A percentile compares a stretch with the other conserved stretches of the same genome.
Evolutionary conservation across 2,113 vertebrate species (phyloP).

Genomic region (Gallinago media): DNA sequence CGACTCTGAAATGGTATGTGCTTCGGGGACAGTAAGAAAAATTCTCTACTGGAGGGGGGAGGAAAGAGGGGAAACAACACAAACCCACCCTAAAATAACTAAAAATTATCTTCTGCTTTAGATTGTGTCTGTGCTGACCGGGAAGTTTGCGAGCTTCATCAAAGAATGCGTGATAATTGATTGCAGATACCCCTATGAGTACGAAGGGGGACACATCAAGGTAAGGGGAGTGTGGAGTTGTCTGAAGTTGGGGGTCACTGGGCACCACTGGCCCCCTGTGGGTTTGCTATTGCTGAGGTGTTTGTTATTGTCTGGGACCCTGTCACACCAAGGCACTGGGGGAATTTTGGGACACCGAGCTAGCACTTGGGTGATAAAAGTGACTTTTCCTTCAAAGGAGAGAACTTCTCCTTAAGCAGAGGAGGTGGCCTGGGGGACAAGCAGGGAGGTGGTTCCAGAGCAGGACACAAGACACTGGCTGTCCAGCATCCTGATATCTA

Average conservation of each 20-base stretch:
- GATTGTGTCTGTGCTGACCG: constrained; percentile 88
- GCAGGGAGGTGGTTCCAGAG: neutral
- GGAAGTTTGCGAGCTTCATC: constrained; percentile 82
- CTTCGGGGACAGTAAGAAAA: neutral
- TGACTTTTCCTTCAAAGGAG: neutral
- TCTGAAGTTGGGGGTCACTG: neutral
- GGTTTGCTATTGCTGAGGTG: neutral
- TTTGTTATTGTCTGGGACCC: neutral
- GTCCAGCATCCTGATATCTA: neutral
- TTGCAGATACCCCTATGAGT: constrained; percentile 96
- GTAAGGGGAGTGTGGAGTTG: constrained; percentile 29
- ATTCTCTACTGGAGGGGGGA: fast-evolving
- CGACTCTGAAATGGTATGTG: constrained; percentile 88
- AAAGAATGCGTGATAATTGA: constrained; percentile 90
- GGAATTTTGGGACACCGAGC: neutral
- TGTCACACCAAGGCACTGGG: fast-evolving
- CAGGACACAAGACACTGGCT: fast-evolving
- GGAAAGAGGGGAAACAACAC: too few relatives aligned
- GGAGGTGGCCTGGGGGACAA: neutral
- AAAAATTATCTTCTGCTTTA: neutral
- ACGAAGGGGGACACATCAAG: constrained; percentile 95
- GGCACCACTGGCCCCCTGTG: fast-evolving
- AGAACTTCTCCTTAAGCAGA: neutral
- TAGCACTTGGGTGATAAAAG: fast-evolving
- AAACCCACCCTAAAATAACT: neutral